Evolutionary conservation across 2,113 vertebrate species (phyloP), one percentile per base, ranked within the genome.

Genomic region (Chloebia gouldiae): DNA sequence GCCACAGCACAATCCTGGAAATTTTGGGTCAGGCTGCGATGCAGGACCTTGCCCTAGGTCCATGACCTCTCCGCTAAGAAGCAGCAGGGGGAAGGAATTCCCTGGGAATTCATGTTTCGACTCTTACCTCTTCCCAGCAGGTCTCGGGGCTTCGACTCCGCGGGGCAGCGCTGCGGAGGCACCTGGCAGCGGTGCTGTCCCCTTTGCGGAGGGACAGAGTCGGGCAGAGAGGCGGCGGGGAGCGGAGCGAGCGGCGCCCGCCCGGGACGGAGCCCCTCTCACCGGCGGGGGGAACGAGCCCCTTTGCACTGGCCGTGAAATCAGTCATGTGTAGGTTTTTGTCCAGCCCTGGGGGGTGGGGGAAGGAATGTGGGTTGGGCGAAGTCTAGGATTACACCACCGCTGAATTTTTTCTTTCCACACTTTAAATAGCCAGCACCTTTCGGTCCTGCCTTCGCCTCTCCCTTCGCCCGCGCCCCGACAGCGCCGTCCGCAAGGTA

Each of bases 301-400:
- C 95, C 91, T 90, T 88, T 4, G 88, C 89, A 19, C 88, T 59
- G 95, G 73, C 96, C 94, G 81, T 88, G 86, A 86, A 96, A 85
- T 94, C 96, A 92, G 94, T 97, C 93, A 45, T 86, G 92, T 97
- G 95, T 69, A 88, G 89, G 94, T 68, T 94, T 95, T 96, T 97
- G 97, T 95, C 84, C 82, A 76, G 95, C 94, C 53, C 76, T 96
- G 95, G 95, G 95, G 82, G 91, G 94, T 86, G 90, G 92, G 85
- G 93, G 97, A 92, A 92, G 93, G 97, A 96, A 95, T 97, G 98
- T 98, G 98, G 98, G 98, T 97, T 89, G 98, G 97, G 92, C 97
- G 89, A 96, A 98, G 98, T 98, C 98, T 98, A 98, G 98, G 98
- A 97, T 98, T 98, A 98, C 98, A 97, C 95, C 84, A 95, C 95